Evolutionary conservation across 1,140 invertebrate genomes (phyloP), one percentile per base, ranked within the genome.

Genomic region (Philaenus spumarius): DNA sequence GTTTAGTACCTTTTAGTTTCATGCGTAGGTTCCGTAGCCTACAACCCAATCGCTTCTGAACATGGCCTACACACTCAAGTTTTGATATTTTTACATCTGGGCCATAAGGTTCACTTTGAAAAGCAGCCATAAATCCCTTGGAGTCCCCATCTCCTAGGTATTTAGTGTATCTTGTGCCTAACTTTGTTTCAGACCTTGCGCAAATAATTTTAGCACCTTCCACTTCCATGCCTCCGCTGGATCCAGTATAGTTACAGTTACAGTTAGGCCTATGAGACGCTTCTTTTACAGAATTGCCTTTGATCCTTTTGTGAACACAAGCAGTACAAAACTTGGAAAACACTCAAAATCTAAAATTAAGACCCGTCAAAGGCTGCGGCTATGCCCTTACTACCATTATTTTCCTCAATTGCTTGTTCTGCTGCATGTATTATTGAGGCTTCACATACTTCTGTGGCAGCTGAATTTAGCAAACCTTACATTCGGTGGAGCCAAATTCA

Each of bases 181-280:
- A 54, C 17, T 43, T 23, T 23, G 43, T 17, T 37, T 56, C 35
- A 20, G 62, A 67, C 47, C 65, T 46, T 52, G 51, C 24, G 58
- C 55, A 64, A 35, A 66, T 63, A 43, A 55, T 39, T 57, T 55
- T 35, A 17, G 61, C 59, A 24, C 61, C 59, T 19, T 55, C 56
- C 14, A 61, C 58, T 48, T 66, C 63, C 65, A 66, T 66, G 37
- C 56, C 60, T 26, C 59, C 65, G 55, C 62, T 63, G 19, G 55
- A 61, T 42, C 61, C 63, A 30, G 19, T 20, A 50, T 63, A 62
- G 50, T 67, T 65, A 14, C 34, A 57, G 6, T 50, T 40, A 35
- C 47, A 51, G n/a, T 34, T 30, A 19, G 22, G 9, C 45, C n/a
- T 47, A 22, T 47, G 15, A 11, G 9, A 23, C 19, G 22, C 45